Percentiles rank a stretch among this genome's conserved stretches.
Evolutionary conservation across 2,113 vertebrate genomes (phyloP).

Genomic region (Chamaetylas fuelleborni): DNA sequence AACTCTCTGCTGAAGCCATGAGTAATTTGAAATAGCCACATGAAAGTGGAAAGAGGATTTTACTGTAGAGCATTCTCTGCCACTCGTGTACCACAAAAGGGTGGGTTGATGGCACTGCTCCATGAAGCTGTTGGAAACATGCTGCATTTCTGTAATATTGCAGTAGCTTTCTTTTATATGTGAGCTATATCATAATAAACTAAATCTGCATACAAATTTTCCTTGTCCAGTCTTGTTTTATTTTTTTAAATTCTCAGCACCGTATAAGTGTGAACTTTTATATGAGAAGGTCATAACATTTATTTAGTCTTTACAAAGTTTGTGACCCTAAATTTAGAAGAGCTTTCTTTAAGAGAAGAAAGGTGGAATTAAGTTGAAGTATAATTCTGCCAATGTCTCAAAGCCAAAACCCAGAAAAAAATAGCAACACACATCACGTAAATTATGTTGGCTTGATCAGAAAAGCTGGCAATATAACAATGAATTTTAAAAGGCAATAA

Average conservation of each 20-base stretch:
- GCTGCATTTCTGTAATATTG: background rate
- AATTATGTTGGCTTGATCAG: background rate
- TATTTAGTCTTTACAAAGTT: slow-evolving; percentile 11
- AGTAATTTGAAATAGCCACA: background rate
- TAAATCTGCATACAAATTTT: background rate
- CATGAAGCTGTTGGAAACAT: background rate
- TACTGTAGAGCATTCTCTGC: accelerated
- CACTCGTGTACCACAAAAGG: background rate
- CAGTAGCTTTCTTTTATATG: background rate
- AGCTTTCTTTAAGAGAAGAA: background rate
- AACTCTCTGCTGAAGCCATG: background rate
- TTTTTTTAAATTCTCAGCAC: background rate
- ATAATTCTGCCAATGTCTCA: background rate
- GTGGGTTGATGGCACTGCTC: background rate
- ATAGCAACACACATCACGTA: background rate
- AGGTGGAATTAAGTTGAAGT: background rate
- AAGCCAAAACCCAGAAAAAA: slow-evolving; percentile 3
- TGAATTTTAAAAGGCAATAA: slow-evolving; percentile 35
- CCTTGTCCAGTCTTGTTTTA: background rate
- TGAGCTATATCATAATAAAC: background rate
- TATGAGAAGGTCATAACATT: background rate
- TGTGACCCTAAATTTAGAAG: background rate
- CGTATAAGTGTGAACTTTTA: background rate
- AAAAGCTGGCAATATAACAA: background rate
- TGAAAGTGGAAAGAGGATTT: background rate